Evolutionary conservation across 2,797 vertebrate species (phyloP), one percentile per base, ranked within the genome.

Genomic region (Kryptolebias ocellatus): DNA sequence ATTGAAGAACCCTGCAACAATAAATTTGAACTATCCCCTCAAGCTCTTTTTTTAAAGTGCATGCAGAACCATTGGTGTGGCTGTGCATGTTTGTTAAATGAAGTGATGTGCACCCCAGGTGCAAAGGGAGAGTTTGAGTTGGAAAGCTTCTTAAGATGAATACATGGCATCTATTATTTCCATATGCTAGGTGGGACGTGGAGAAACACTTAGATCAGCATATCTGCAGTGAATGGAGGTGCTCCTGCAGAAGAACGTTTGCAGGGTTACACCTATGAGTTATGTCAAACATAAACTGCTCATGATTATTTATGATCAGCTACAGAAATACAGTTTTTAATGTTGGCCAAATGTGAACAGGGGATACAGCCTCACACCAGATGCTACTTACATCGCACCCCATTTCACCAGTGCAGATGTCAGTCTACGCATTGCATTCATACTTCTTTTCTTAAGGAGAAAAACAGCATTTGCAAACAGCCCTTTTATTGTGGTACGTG

Each of bases 401-500:
- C 20, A 24, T 24, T 24, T 24, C 20, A 24, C 20, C 20, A 24
- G 20, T 24, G 20, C 20, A 24, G 20, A 24, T 24, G 20, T 24
- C 60, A 65, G 62, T 20, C 2, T 1, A 18, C 10, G 29, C 6
- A 44, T 44, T 46, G 58, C 10, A 57, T 53, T 46, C 4, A 45
- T 1, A 14, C 53, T 54, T 5, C 34, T 34, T 34, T 24, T 34
- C 4, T 34, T 34, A 34, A 0, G 2, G 31, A 34, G 31, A 34
- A 34, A 34, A 24, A 24, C 20, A 34, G 4, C 5, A 34, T 9
- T 31, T 53, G 1, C 54, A 59, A 60, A 42, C 9, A 44, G 16
- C 12, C 11, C 42, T 64, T 68, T 75, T 60, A 51, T 74, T 54
- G 24, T 12, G 27, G 34, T 14, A 50, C 1, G 28, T 47, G 39